Evolutionary conservation across 2,113 vertebrate species (phyloP).

Genomic region (Tupaia tana): DNA sequence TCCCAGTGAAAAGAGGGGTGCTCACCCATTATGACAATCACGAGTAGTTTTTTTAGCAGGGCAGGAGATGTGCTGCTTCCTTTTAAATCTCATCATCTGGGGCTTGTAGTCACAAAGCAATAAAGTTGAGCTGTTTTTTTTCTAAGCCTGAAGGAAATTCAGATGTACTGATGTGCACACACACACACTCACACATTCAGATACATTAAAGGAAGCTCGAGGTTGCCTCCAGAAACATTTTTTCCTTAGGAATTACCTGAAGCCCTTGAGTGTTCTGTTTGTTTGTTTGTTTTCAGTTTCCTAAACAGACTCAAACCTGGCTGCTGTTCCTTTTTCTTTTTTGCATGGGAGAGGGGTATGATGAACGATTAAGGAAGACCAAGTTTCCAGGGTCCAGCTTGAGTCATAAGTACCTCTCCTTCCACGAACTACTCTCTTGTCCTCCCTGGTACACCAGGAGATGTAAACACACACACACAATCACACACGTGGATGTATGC

Average conservation of each 20-base stretch:
- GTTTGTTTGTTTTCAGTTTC: neutral
- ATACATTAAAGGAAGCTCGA: neutral
- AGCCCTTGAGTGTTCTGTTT: neutral
- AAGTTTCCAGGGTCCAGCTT: neutral
- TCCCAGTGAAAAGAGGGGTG: neutral
- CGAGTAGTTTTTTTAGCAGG: neutral
- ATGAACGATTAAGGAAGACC: neutral
- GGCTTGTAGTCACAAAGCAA: neutral
- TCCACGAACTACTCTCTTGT: neutral
- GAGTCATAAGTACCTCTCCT: too few relatives aligned
- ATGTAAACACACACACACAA: neutral
- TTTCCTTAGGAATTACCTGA: neutral
- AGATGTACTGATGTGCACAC: neutral
- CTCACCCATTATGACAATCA: neutral
- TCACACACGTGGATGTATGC: neutral
- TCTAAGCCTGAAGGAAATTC: neutral
- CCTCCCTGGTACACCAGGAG: neutral
- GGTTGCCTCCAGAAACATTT: neutral
- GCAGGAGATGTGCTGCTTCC: neutral
- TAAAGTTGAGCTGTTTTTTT: neutral
- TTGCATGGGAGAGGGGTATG: too few relatives aligned
- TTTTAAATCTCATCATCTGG: neutral
- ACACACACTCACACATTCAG: neutral
- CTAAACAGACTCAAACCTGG: neutral
- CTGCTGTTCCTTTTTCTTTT: accelerated